Base-by-base conservation (phyloP, 2,888 invertebrate genomes). In the Hirtodrosophila alboralis region DNA sequence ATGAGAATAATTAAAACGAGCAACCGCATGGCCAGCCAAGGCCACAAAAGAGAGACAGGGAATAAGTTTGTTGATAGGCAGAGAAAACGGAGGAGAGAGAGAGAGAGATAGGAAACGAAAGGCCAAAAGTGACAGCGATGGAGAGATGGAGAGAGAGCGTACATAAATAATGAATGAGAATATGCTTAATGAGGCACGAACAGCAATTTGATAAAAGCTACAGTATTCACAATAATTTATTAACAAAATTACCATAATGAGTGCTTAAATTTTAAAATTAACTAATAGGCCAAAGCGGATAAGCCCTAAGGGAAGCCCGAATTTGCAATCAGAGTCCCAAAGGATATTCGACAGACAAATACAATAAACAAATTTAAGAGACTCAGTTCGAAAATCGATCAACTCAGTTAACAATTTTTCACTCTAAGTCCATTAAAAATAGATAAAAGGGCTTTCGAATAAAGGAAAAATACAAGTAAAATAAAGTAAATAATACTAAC, bases 241-340 rank as follows among this genome's bases (percentile, higher is more conserved):
- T 54, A 72, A 45, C 30, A 27, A 69, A 62, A 77, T 77, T 81
- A 70, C 44, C 61, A 75, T 68, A 79, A 75, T 71, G 62, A 83
- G 72, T 65, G 58, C 60, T 65, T 64, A 30, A 52, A 62, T 51
- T 53, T 45, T 49, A 16, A 59, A 71, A 61, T 67, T 52, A 23
- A 23, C 23, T 23, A 78, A 64, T 70, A 40, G 62, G 58, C 18
- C 18, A 56, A 26, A 45, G 14, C 61, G 10, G 31, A 37, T 47
- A 33, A 36, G 43, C 12, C 14, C 14, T n/a, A 18, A 14, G 12
- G 12, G 12, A 28, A 31, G 56, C 12, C 30, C 36, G 18, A 31
- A 47, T 21, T 18, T 1, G 30, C 23, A 27, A 37, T 10, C n/a
- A 12, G 7, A 36, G 8, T 9, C 5, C 8, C 1, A 0, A 7